Percentiles rank a stretch among this genome's conserved stretches.
Evolutionary conservation across 1,140 invertebrate species (phyloP).

Genomic region (Andrena cerasifolii): DNA sequence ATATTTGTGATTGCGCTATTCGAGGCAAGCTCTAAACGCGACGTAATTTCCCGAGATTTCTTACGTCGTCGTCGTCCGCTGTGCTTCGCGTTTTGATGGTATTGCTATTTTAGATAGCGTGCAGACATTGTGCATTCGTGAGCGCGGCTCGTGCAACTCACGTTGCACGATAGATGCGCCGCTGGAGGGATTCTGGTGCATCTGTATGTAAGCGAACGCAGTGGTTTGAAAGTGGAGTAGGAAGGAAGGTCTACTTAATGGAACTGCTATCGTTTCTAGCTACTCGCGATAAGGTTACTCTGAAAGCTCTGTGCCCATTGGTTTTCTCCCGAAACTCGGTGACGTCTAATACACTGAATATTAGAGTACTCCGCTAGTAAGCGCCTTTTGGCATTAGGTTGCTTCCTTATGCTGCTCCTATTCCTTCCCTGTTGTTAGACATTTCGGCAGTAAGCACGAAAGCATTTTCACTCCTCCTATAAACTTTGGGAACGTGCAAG

Average conservation of each 20-base stretch:
- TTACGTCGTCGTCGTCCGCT: constrained; percentile 2
- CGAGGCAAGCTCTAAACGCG: constrained; percentile 21
- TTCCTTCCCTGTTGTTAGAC: background rate
- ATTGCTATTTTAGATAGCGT: constrained; percentile 13
- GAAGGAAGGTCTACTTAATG: constrained; percentile 34
- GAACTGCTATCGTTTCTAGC: constrained; percentile 17
- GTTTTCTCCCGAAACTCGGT: constrained; percentile 22
- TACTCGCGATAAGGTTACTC: constrained; percentile 22
- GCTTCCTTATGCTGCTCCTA: background rate
- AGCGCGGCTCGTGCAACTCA: background rate
- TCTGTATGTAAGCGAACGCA: constrained; percentile 11
- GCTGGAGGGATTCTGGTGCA: background rate
- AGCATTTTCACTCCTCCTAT: too few species aligned
- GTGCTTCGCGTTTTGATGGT: constrained; percentile 22
- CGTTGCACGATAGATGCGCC: constrained; percentile 5
- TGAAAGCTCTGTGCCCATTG: constrained; percentile 13
- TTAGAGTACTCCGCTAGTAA: background rate
- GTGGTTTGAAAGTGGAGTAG: background rate
- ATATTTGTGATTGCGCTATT: background rate
- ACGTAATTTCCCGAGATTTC: constrained; percentile 11
- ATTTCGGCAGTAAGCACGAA: background rate
- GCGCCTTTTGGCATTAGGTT: background rate
- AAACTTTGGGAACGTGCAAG: too few species aligned
- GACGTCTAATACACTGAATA: constrained; percentile 2
- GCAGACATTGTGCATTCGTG: constrained; percentile 17